Percentiles rank a stretch among this genome's conserved stretches.
Conservation (phyloP, 2,888 invertebrate species). For the Bellardia bayeri region DNA sequence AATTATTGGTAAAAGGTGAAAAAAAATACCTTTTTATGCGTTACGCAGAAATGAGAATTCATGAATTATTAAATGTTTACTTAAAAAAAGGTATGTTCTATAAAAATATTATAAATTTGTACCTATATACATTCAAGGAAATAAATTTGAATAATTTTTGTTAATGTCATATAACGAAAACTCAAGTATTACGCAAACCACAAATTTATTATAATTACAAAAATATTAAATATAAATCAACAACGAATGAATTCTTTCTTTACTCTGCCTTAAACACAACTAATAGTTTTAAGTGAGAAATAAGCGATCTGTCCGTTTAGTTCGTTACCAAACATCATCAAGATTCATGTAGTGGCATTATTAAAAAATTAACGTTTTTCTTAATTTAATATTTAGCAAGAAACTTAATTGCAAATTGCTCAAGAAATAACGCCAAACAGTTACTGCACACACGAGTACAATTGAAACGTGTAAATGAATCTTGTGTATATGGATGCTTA, state of each 20-base stretch:
- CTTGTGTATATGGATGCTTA: conserved; percentile 16
- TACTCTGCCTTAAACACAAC: conserved; percentile 14
- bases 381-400: neutral
- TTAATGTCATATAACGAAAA: too few relatives aligned
- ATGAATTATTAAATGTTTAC: neutral
- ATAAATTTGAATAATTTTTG: too few relatives aligned
- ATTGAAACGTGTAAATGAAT: conserved; percentile 41
- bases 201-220: neutral
- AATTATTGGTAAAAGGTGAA: conserved; percentile 30
- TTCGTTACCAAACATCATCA: conserved; percentile 33
- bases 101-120: too few relatives aligned
- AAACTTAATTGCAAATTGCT: conserved; percentile 33
- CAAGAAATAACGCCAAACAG: conserved; percentile 40
- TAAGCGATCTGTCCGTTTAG: conserved; percentile 15
- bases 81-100: neutral
- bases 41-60: conserved; percentile 5
- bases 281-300: conserved; percentile 33
- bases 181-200: too few relatives aligned
- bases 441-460: conserved; percentile 19
- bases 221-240: neutral
- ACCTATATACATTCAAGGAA: too few relatives aligned
- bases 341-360: conserved; percentile 44
- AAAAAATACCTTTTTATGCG: neutral
- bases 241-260: neutral
- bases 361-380: conserved; percentile 24